Base-by-base conservation (phyloP, 2,888 invertebrate species). In the Hirtodrosophila confusa region DNA sequence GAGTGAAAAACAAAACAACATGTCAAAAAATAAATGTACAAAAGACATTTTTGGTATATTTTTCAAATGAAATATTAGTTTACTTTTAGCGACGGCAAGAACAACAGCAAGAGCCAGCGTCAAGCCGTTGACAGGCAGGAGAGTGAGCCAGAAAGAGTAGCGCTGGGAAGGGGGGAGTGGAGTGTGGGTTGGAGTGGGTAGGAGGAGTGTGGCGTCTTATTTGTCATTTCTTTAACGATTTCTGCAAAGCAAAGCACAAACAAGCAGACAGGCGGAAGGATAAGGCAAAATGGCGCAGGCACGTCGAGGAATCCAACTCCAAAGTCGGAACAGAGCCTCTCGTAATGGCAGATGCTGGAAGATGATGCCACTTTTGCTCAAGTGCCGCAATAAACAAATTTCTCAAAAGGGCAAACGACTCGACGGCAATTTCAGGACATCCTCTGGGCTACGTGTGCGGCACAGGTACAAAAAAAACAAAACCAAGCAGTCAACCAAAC, bases 381-480 rank as follows among this genome's bases (percentile, higher is more conserved):
- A 85, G 85, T 85, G 85, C 86, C 80, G 85, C 88, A 88, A 85
- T 85, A 85, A 85, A 85, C 85, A 85, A 85, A 85, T 85, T 85
- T 85, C 69, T 63, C 61, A 51, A 78, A 66, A 68, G 54, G 62
- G 53, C 58, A 77, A 69, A 69, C 56, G 63, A 53, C 69, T 73
- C 69, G 60, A 49, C 48, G 55, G 55, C 67, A 51, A 51, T 29
- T 31, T 40, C 44, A 69, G 62, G 62, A 63, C 64, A 78, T 64
- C 48, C 69, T 73, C 60, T 33, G 39, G 54, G 45, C 60, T 67
- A 67, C 72, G 82, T 79, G 84, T 51, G 53, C 40, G 44, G 39
- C 56, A 39, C 71, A 74, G 74, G 71, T 69, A 69, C 17, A 17
- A 17, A 1, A 17, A 17, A 17, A 17, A 17, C 17, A 17, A 17